phyloP scores from a whole-genome alignment of 1,140 invertebrate genomes.

The Formica exsecta region DNA sequence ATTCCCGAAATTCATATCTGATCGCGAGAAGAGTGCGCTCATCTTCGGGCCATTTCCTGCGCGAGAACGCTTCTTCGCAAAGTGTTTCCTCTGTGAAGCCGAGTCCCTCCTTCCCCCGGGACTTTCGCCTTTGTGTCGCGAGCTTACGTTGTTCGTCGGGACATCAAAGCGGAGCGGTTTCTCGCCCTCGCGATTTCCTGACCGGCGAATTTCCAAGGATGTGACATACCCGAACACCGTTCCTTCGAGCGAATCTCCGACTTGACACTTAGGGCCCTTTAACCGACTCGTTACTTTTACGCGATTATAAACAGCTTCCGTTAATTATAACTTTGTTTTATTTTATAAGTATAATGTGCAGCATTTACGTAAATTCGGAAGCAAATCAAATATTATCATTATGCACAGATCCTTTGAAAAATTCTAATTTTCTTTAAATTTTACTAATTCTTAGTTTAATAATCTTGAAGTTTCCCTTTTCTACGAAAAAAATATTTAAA shows the following conservation, averaged over 20 bases:
- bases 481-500: background rate
- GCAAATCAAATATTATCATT: background rate
- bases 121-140: constrained; percentile 51
- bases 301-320: too few species aligned
- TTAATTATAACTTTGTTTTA: too few species aligned
- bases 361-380: background rate
- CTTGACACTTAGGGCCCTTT: constrained; percentile 22
- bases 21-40: background rate
- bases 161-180: constrained; percentile 57
- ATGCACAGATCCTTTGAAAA: background rate
- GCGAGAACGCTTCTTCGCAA: constrained; percentile 36
- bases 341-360: too few species aligned
- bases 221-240: constrained; percentile 13
- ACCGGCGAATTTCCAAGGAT: constrained; percentile 36
- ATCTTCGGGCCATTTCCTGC: constrained; percentile 46
- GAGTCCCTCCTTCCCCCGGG: background rate
- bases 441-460: background rate
- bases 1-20: constrained; percentile 53
- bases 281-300: constrained; percentile 1
- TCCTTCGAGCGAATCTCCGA: constrained; percentile 22
- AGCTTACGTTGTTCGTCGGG: constrained; percentile 50
- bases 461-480: background rate
- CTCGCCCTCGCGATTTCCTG: constrained; percentile 56
- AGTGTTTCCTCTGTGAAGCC: constrained; percentile 39
- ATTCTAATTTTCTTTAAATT: too few species aligned